Conservation (phyloP, 2,113 vertebrate genomes). For the Boulengeromyrus knoepffleri region DNA sequence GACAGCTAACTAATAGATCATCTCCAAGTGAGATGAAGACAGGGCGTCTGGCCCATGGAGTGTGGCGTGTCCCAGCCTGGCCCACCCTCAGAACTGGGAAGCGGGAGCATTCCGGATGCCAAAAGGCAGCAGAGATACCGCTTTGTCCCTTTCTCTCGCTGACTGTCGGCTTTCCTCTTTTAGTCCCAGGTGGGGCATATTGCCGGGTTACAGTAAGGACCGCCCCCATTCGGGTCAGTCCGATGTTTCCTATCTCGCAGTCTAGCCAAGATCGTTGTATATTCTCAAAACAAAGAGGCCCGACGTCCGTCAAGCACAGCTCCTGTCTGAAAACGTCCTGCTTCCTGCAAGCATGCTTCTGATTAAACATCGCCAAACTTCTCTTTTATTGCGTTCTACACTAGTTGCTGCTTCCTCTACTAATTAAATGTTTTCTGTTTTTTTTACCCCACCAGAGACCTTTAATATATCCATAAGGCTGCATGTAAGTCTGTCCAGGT, state of each 20-base stretch:
- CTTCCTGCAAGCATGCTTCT: background rate
- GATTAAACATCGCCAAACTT: slow-evolving; percentile 9
- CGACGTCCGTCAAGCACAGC: background rate
- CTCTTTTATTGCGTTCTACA: background rate
- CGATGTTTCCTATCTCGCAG: background rate
- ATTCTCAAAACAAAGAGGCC: background rate
- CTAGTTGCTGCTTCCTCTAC: background rate
- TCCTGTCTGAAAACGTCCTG: background rate
- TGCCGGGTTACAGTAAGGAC: background rate
- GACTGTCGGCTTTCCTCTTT: background rate
- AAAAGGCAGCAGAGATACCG: background rate
- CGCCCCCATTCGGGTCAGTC: background rate
- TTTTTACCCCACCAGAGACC: slow-evolving; percentile 6
- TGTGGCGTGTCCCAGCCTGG: background rate
- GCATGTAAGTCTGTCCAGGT: slow-evolving; percentile 29
- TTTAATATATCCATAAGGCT: slow-evolving; percentile 27
- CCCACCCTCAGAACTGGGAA: background rate
- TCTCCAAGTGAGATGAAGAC: slow-evolving; percentile 36
- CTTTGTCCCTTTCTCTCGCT: background rate
- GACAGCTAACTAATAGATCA: slow-evolving; percentile 31
- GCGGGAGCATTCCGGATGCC: background rate
- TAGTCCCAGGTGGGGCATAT: background rate
- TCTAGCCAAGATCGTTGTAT: background rate
- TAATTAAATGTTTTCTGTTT: slow-evolving; percentile 28
- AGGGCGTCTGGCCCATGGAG: slow-evolving; percentile 27